These are phyloP conservation scores for Stenotaenia linearis DNA, from an alignment of 2,888 invertebrate species.

Conservation along the genomic window DNA sequence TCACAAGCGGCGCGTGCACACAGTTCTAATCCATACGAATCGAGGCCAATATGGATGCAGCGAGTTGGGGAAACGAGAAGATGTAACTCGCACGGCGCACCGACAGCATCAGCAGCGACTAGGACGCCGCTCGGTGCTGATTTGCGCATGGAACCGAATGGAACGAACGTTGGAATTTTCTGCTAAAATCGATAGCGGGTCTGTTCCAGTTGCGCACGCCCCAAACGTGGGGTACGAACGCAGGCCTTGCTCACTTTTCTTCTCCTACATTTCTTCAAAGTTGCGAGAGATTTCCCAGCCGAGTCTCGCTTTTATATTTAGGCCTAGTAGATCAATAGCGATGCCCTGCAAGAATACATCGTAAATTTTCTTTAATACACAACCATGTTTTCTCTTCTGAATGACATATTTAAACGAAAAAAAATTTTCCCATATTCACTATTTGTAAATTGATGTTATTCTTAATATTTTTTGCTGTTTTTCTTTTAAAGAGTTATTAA, in stretches of 20 bases:
- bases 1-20: slow-evolving; percentile 7
- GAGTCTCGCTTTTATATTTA: not conserved
- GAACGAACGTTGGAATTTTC: not conserved
- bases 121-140: not conserved
- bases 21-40: slow-evolving; percentile 14
- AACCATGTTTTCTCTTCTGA: not conserved
- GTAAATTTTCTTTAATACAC: slow-evolving; percentile 7
- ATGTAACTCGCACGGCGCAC: not conserved
- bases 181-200: not conserved
- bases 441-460: too few relatives aligned
- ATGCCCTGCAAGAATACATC: slow-evolving; percentile 22
- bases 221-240: not conserved
- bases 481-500: too few relatives aligned
- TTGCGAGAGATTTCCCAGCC: slow-evolving; percentile 4
- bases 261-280: slow-evolving; percentile 1
- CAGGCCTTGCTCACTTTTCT: slow-evolving; percentile 7
- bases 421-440: too few relatives aligned
- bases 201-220: not conserved
- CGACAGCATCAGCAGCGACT: not conserved
- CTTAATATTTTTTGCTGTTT: too few relatives aligned
- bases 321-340: not conserved
- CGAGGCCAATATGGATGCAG: slow-evolving; percentile 18
- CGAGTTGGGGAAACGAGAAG: slow-evolving; percentile 3
- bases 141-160: not conserved
- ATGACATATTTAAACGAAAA: not conserved